phyloP scores from a whole-genome alignment of 1,140 invertebrate species.

The Cydia fagiglandana region DNA sequence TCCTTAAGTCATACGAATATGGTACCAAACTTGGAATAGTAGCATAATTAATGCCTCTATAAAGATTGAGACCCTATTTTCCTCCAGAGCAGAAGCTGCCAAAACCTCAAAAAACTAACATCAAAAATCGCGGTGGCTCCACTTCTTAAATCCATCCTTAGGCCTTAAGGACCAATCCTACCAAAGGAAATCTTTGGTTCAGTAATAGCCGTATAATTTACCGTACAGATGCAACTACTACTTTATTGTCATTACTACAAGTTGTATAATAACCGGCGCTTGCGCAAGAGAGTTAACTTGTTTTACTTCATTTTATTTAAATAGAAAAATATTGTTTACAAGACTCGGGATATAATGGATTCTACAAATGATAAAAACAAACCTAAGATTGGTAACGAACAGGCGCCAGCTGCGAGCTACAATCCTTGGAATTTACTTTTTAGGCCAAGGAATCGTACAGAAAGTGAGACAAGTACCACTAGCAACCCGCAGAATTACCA shows the following conservation, averaged over 20 bases:
- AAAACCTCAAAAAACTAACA: no score
- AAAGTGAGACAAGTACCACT: slow-evolving; percentile 67
- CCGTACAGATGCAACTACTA: no score
- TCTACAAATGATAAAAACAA: slow-evolving; percentile 54
- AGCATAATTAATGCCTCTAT: no score
- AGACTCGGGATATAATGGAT: slow-evolving; percentile 56
- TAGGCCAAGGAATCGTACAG: slow-evolving; percentile 59
- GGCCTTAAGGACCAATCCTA: no score
- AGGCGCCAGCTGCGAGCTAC: slow-evolving; percentile 50
- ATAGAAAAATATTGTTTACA: background rate
- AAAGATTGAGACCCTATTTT: no score
- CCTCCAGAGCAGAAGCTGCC: no score
- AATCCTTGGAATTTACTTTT: slow-evolving; percentile 71
- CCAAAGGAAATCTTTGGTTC: no score
- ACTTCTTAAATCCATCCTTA: no score
- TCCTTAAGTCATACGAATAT: no score
- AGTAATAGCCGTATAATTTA: no score
- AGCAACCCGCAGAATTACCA: slow-evolving; percentile 57
- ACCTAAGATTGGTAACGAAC: slow-evolving; percentile 48
- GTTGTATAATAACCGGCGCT: slow-evolving; percentile 53
- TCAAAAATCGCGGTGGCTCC: no score
- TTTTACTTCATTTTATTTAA: slow-evolving; percentile 16
- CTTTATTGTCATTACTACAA: slow-evolving; percentile 55
- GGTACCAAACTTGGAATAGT: no score
- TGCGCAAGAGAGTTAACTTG: slow-evolving; percentile 44